Conservation (phyloP, 2,888 invertebrate species). For the Tridacna crocea region DNA sequence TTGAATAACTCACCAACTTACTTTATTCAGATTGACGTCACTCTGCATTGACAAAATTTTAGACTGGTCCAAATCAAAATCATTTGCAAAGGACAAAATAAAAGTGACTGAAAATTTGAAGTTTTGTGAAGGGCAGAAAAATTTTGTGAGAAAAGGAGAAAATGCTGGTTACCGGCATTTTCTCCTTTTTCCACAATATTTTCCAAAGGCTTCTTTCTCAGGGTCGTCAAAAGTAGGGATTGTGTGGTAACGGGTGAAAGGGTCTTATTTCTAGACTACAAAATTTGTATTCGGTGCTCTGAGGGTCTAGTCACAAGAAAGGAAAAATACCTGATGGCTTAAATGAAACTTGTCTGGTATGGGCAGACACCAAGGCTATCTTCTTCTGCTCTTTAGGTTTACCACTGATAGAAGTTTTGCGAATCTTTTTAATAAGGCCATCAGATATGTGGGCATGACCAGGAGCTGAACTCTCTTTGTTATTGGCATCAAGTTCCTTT, state of each 20-base stretch:
- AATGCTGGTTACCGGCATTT: neutral
- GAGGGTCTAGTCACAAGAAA: too few species aligned
- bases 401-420: slow-evolving; percentile 47
- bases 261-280: too few species aligned
- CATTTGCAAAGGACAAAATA: too few species aligned
- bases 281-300: too few species aligned
- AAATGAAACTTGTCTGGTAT: slow-evolving; percentile 43
- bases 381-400: slow-evolving; percentile 54
- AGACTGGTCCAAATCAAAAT: too few species aligned
- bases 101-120: too few species aligned
- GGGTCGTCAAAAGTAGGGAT: too few species aligned
- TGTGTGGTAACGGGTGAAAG: neutral
- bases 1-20: too few species aligned
- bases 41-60: too few species aligned
- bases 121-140: too few species aligned
- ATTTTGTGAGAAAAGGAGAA: neutral
- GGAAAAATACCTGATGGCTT: slow-evolving; percentile 34
- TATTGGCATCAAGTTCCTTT: neutral
- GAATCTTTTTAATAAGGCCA: slow-evolving; percentile 55
- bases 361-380: slow-evolving; percentile 36
- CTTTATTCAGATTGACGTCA: too few species aligned
- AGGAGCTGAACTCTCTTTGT: neutral
- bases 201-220: too few species aligned
- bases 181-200: neutral
- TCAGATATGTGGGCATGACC: neutral